phyloP scores from a whole-genome alignment of 2,797 vertebrate species.

The Australoheros facetus region DNA sequence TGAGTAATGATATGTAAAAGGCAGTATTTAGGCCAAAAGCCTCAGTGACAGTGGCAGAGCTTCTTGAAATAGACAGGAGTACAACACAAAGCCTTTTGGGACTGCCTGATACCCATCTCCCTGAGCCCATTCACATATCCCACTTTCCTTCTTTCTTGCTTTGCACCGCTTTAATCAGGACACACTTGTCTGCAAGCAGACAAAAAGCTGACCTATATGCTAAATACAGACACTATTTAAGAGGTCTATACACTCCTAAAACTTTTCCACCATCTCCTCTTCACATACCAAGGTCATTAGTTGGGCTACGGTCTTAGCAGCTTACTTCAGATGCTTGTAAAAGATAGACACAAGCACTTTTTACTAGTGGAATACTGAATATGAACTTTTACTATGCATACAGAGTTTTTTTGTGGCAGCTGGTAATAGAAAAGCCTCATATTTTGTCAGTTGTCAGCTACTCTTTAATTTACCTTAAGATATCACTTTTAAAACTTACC shows the following conservation, averaged over 20 bases:
- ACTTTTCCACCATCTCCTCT: slow-evolving; percentile 28
- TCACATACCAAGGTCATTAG: slow-evolving; percentile 56
- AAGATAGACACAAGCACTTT: not conserved
- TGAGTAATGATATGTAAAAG: slow-evolving; percentile 2
- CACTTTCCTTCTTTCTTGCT: slow-evolving; percentile 50
- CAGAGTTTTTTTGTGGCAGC: not conserved
- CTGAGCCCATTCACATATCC: slow-evolving; percentile 65
- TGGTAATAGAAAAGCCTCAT: slow-evolving; percentile 17
- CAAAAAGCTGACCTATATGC: slow-evolving; percentile 78
- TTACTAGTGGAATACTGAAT: not conserved
- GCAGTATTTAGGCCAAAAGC: slow-evolving; percentile 67
- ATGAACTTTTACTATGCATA: not conserved
- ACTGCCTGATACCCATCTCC: slow-evolving; percentile 69
- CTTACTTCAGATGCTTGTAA: slow-evolving; percentile 5
- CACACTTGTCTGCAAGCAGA: slow-evolving; percentile 67
- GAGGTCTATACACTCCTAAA: slow-evolving; percentile 55
- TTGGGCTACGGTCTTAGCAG: slow-evolving; percentile 2
- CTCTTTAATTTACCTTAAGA: not conserved
- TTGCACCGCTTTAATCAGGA: slow-evolving; percentile 66
- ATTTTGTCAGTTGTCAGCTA: slow-evolving; percentile 16
- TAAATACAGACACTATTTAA: slow-evolving; percentile 68
- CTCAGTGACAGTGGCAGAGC: slow-evolving; percentile 35
- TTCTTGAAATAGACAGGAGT: slow-evolving; percentile 74
- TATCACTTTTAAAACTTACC: not conserved
- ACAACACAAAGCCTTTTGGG: slow-evolving; percentile 68